Conservation (phyloP, 2,797 vertebrate genomes). For the Acrossocheilus wenchowensis region DNA sequence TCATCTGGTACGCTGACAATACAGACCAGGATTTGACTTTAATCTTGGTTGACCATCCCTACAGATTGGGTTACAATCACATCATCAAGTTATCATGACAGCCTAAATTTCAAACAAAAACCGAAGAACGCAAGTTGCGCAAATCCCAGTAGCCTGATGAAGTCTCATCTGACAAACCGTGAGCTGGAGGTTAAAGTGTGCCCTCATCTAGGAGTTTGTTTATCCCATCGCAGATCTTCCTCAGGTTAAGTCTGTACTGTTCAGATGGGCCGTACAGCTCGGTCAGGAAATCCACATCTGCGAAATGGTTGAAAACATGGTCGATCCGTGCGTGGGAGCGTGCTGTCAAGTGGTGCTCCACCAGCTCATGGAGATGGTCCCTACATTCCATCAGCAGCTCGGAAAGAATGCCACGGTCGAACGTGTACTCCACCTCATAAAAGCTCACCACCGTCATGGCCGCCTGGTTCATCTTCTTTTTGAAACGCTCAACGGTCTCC, state of each 20-base stretch:
- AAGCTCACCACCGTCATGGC: constrained; percentile 98
- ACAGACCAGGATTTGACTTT: constrained; percentile 20
- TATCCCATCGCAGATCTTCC: constrained; percentile 95
- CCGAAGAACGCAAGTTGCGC: constrained; percentile 36
- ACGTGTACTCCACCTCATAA: constrained; percentile 97
- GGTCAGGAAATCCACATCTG: constrained; percentile 87
- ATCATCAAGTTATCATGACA: constrained; percentile 46
- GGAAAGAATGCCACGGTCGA: constrained; percentile 91
- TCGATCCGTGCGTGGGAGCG: constrained; percentile 94
- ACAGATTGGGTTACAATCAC: constrained; percentile 50
- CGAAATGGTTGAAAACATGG: constrained; percentile 95
- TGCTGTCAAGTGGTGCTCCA: constrained; percentile 92
- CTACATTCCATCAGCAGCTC: constrained; percentile 93
- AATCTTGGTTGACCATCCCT: constrained; percentile 25
- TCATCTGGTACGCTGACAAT: constrained; percentile 6
- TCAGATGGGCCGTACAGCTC: constrained; percentile 90
- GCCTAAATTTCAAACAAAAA: constrained; percentile 31
- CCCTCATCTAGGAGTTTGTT: constrained; percentile 98
- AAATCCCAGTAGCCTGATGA: constrained; percentile 16
- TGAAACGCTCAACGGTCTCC: constrained; percentile 92
- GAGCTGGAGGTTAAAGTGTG: constrained; percentile 80
- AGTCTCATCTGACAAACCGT: background rate
- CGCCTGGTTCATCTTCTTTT: constrained; percentile 98
- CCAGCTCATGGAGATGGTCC: constrained; percentile 91
- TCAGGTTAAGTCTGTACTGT: constrained; percentile 91